A percentile compares a stretch with the other conserved stretches of the same genome.
Conservation (phyloP, 2,888 invertebrate species). For the Cephus pygmeus region DNA sequence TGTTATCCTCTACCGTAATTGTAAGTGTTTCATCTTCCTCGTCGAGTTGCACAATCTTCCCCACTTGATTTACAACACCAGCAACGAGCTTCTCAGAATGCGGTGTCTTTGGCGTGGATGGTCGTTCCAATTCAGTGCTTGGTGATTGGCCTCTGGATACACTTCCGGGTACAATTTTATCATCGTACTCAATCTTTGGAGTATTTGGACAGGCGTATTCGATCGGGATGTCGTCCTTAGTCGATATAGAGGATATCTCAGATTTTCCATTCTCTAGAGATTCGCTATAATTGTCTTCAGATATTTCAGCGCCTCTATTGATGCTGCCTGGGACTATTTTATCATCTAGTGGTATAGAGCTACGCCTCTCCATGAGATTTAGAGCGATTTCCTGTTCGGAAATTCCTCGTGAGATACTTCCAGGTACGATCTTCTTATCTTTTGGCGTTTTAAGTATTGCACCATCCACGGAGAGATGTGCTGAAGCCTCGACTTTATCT, state of each 20-base stretch:
- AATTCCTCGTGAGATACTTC: conserved; percentile 20
- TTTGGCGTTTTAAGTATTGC: conserved; percentile 17
- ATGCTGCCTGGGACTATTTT: conserved; percentile 31
- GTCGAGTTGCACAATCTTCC: conserved; percentile 21
- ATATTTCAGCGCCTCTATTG: conserved; percentile 25
- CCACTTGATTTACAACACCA: conserved; percentile 31
- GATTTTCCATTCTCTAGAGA: neutral
- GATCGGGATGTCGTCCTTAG: neutral
- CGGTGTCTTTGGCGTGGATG: conserved; percentile 35
- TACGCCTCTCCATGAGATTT: conserved; percentile 2
- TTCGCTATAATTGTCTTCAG: neutral
- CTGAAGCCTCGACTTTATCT: neutral
- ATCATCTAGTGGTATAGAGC: conserved; percentile 25
- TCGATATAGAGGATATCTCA: neutral
- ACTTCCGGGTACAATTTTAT: conserved; percentile 25
- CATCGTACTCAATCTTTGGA: conserved; percentile 8
- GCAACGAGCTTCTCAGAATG: conserved; percentile 37
- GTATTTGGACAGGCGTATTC: neutral
- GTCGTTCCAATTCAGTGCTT: conserved; percentile 8
- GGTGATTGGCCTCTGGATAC: conserved; percentile 20
- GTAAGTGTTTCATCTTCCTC: conserved; percentile 5
- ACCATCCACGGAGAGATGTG: neutral
- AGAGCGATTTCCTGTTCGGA: conserved; percentile 19
- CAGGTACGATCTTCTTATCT: conserved; percentile 20
- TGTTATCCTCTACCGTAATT: neutral